A percentile compares a stretch with the other conserved stretches of the same genome.
Conservation (phyloP, 1,140 invertebrate species). For the Palaemon carinicauda region DNA sequence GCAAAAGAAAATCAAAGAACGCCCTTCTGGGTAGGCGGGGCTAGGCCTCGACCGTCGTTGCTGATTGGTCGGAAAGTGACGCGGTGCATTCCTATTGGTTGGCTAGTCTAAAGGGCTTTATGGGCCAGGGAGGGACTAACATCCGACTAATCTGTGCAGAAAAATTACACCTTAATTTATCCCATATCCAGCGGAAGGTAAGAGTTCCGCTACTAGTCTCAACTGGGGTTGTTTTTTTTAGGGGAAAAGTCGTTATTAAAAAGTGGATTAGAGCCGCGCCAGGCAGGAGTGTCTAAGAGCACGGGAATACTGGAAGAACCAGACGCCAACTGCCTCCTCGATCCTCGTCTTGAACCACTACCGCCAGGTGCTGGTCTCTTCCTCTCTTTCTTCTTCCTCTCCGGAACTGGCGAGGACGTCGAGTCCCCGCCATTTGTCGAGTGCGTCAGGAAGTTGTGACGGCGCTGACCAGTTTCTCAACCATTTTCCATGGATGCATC, state of each 20-base stretch:
- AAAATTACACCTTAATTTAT: slow-evolving; percentile 45
- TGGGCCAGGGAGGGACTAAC: neutral
- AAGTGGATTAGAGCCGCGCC: neutral
- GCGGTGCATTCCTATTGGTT: neutral
- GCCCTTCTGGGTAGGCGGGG: neutral
- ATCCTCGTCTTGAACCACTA: too few species aligned
- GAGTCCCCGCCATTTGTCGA: neutral
- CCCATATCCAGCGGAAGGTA: slow-evolving; percentile 22
- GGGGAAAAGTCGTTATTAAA: too few species aligned
- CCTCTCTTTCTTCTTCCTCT: neutral
- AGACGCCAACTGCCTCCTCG: too few species aligned
- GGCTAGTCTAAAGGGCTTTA: neutral
- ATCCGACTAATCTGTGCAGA: slow-evolving; percentile 37
- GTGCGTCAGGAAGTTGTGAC: neutral
- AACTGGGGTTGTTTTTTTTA: too few species aligned
- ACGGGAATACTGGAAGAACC: too few species aligned
- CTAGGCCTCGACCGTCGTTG: neutral
- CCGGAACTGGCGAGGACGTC: neutral
- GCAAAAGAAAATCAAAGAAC: slow-evolving; percentile 41
- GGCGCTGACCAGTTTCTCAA: neutral
- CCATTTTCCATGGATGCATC: neutral
- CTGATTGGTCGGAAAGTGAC: neutral
- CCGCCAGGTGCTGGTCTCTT: neutral
- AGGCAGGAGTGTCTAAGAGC: neutral
- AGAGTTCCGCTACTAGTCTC: neutral